These are phyloP conservation scores for Pogonocherus hispidulus DNA, from an alignment of 2,888 invertebrate genomes.

Conservation along the genomic window DNA sequence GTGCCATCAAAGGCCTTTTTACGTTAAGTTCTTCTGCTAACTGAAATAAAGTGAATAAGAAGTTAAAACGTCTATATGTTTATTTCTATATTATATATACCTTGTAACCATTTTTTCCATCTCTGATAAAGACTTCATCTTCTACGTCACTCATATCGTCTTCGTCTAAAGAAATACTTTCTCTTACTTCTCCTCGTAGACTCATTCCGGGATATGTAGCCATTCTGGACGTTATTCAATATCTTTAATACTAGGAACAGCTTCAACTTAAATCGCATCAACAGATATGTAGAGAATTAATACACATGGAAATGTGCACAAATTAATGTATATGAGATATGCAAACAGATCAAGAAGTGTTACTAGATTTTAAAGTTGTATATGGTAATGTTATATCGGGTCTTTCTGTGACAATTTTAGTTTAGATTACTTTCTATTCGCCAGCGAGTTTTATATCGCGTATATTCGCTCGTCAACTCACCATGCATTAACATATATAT, in stretches of 20 bases:
- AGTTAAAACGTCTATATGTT: constrained; percentile 9
- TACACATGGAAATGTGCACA: no score
- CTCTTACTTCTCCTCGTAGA: constrained; percentile 74
- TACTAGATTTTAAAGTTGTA: no score
- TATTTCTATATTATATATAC: constrained; percentile 58
- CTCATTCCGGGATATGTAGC: constrained; percentile 75
- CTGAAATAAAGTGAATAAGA: constrained; percentile 61
- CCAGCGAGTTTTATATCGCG: no score
- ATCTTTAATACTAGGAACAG: neutral
- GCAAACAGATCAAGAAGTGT: no score
- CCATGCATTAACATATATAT: no score
- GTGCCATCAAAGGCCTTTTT: constrained; percentile 82
- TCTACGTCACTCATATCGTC: constrained; percentile 82
- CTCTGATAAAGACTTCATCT: constrained; percentile 83
- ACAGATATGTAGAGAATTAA: no score
- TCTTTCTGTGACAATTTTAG: no score
- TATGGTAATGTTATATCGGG: no score
- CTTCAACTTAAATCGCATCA: no score
- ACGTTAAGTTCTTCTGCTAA: constrained; percentile 78
- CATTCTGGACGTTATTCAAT: constrained; percentile 60
- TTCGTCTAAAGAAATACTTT: constrained; percentile 76
- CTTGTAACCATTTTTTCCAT: constrained; percentile 77
- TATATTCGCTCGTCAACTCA: no score
- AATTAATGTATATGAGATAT: no score
- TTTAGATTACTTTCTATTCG: no score